Base-by-base conservation (phyloP, 2,113 vertebrate genomes). In the Callaeas wilsoni region DNA sequence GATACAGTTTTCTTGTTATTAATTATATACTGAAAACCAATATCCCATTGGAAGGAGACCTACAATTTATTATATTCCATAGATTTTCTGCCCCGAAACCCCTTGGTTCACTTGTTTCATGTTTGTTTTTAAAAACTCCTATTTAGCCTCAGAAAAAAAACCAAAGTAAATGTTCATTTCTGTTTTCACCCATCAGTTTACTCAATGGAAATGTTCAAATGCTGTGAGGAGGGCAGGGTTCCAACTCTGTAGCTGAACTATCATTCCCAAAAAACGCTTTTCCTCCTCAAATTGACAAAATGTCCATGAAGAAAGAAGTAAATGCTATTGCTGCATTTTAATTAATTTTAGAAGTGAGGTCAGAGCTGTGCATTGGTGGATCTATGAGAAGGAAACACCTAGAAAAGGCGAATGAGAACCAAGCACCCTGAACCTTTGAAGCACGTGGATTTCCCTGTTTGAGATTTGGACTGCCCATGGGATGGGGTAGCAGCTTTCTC, bases 1-100 rank as follows among this genome's bases (percentile, higher is more conserved):
- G 97, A 97, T 98, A 98, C 97, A 98, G 92, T 98, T 98, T 98
- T 98, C 98, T 98, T 97, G 96, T 97, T 98, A 98, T 98, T 98
- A 98, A 98, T 98, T 98, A 98, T 98, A 98, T 98, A 98, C 98
- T 95, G 97, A 97, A 98, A 98, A 97, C 94, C 94, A 98, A 98
- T 98, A 98, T 97, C 97, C 91, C 50, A 32, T 86, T 95, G 97
- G 94, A 97, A 97, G 83, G 90, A 97, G 65, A 91, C 68, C 84
- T 89, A 94, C 92, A 96, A 89, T 81, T 97, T 97, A 94, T 84
- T 94, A 86, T 26, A 93, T 94, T 97, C 60, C 60, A 33, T 62
- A 62, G 77, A 89, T 95, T 78, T 90, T 91, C 70, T 93, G 49
- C 53, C 68, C 68, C 21, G 17, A 75, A 96, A 75, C 44, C 39